Percentiles rank a stretch among this genome's conserved stretches.
These are phyloP conservation scores for Triops cancriformis DNA, from an alignment of 1,140 invertebrate species.

Conservation along the genomic window DNA sequence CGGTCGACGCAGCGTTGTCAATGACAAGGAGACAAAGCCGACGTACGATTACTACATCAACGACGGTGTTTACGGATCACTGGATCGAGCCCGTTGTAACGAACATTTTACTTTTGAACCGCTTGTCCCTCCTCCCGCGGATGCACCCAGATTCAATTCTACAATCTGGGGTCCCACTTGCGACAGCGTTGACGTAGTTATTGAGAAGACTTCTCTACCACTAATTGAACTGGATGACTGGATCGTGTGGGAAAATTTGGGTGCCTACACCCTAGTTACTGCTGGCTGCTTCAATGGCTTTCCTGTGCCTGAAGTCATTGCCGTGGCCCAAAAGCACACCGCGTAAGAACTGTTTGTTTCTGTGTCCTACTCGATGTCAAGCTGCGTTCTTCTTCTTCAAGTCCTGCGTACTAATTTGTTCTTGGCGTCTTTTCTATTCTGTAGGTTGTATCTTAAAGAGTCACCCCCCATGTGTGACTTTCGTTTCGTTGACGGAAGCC, in stretches of 20 bases:
- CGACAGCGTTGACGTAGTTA: slow-evolving; percentile 82
- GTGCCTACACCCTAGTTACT: slow-evolving; percentile 83
- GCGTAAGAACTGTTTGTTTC: slow-evolving; percentile 40
- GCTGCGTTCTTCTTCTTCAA: too few species aligned
- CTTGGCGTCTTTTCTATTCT: neutral
- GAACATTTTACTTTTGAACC: slow-evolving; percentile 54
- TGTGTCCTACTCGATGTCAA: too few species aligned
- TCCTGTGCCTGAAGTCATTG: slow-evolving; percentile 59
- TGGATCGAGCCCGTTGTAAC: slow-evolving; percentile 94
- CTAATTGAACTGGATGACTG: slow-evolving; percentile 70
- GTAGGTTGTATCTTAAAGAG: slow-evolving; percentile 44
- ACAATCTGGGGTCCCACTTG: slow-evolving; percentile 93
- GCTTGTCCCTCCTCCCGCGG: slow-evolving; percentile 11
- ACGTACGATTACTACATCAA: slow-evolving; percentile 92
- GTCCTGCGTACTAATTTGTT: neutral
- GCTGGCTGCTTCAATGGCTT: slow-evolving; percentile 88
- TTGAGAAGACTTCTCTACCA: slow-evolving; percentile 57
- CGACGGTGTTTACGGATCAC: slow-evolving; percentile 96
- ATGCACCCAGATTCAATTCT: slow-evolving; percentile 31
- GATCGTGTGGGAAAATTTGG: slow-evolving; percentile 84
- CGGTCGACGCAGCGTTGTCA: slow-evolving; percentile 60
- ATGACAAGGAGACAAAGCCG: slow-evolving; percentile 43
- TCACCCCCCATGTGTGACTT: slow-evolving; percentile 45
- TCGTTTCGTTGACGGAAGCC: slow-evolving; percentile 45
- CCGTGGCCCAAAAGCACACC: slow-evolving; percentile 47